Percentiles rank a stretch among this genome's conserved stretches.
Conservation (phyloP, 35 echinoderm and acorn worm genomes). For the Eucidaris tribuloides region DNA sequence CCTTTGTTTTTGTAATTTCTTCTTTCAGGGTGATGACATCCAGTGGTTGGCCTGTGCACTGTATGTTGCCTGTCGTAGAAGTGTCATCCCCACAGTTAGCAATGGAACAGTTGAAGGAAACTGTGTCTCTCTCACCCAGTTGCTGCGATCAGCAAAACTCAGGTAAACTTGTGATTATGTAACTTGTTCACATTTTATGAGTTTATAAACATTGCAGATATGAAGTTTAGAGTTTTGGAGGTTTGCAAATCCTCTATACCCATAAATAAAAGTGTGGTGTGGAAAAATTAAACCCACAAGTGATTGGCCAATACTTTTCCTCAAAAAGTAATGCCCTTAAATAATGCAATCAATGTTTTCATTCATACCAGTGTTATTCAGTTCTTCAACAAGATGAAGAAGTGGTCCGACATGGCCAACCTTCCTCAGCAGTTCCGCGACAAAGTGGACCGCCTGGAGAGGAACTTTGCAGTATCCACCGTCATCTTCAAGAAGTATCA, state of each 20-base stretch:
- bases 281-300: too few relatives aligned
- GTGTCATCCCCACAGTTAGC: slow-evolving; percentile 77
- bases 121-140: slow-evolving; percentile 74
- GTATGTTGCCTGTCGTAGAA: slow-evolving; percentile 81
- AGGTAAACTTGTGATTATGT: too few relatives aligned
- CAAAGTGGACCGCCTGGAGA: slow-evolving; percentile 91
- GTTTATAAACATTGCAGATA: too few relatives aligned
- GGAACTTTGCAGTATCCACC: slow-evolving; percentile 91
- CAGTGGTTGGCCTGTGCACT: slow-evolving; percentile 95
- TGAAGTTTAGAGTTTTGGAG: too few relatives aligned
- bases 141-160: slow-evolving; percentile 86
- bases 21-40: slow-evolving; percentile 76
- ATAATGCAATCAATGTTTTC: too few relatives aligned
- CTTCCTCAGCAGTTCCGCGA: slow-evolving; percentile 89
- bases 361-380: slow-evolving; percentile 93
- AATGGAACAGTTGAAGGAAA: slow-evolving; percentile 95
- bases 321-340: too few relatives aligned
- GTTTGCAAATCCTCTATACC: too few relatives aligned
- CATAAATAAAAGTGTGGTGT: too few relatives aligned
- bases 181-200: too few relatives aligned
- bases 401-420: slow-evolving; percentile 99
- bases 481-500: slow-evolving; percentile 99
- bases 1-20: too few relatives aligned
- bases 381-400: slow-evolving; percentile 99
- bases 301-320: too few relatives aligned